Conservation (phyloP, 2,797 vertebrate genomes). For the Euthynnus affinis region DNA sequence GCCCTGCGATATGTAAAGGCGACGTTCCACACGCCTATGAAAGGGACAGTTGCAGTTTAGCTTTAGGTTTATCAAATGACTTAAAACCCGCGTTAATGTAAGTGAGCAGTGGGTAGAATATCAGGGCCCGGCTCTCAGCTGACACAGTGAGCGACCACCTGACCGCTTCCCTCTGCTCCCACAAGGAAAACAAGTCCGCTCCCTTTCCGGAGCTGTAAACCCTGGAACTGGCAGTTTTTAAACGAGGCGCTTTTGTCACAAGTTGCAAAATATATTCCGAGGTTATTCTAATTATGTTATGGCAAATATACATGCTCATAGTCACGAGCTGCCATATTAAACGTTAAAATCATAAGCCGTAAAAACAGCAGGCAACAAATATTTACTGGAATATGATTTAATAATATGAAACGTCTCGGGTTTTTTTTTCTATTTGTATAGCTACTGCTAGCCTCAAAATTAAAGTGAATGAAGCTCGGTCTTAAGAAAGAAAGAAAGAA, state of each 20-base stretch:
- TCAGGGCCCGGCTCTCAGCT: neutral
- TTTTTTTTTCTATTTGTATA: neutral
- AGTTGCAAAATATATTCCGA: neutral
- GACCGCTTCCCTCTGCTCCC: slow-evolving; percentile 1
- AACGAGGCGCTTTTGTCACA: no score
- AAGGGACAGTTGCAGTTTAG: neutral
- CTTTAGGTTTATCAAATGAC: neutral
- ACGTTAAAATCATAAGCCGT: neutral
- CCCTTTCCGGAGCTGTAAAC: neutral
- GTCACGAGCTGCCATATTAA: no score
- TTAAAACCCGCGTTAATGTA: neutral
- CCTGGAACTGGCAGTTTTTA: no score
- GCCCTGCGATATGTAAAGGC: no score
- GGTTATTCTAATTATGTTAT: neutral
- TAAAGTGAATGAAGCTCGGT: neutral
- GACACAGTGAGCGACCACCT: slow-evolving; percentile 11
- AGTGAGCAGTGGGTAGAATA: neutral
- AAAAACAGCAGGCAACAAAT: neutral
- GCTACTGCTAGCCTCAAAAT: no score
- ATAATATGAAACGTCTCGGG: neutral
- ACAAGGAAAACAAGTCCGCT: neutral
- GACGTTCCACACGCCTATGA: neutral
- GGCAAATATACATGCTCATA: no score
- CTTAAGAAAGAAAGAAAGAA: neutral
- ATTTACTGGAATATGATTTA: neutral